Percentiles rank a stretch among this genome's conserved stretches.
Conservation (phyloP, 2,797 vertebrate species). For the Carcharodon carcharias region DNA sequence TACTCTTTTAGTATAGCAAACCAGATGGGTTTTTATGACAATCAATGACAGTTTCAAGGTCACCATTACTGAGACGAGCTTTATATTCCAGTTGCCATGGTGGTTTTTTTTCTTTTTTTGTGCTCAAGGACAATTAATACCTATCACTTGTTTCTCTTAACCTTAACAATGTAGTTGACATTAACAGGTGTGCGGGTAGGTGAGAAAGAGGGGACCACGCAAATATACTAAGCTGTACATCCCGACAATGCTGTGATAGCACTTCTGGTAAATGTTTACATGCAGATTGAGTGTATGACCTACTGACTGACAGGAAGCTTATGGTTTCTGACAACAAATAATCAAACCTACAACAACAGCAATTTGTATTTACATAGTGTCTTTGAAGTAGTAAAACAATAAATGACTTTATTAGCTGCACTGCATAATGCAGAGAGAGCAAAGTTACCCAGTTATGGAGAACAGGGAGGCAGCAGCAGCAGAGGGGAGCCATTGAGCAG, state of each 20-base stretch:
- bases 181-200: no score
- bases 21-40: no score
- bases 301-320: background rate
- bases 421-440: background rate
- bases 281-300: background rate
- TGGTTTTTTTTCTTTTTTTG: no score
- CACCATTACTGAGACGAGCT: no score
- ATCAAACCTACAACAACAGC: background rate
- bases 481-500: no score
- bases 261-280: background rate
- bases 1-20: no score
- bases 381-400: background rate
- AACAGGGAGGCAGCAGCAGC: background rate
- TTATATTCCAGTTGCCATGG: no score
- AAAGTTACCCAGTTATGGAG: background rate
- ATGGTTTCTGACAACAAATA: background rate
- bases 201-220: background rate
- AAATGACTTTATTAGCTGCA: background rate
- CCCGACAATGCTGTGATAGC: background rate
- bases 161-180: no score
- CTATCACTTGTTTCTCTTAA: no score
- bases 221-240: background rate
- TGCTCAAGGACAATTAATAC: no score
- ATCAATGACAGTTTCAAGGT: no score
- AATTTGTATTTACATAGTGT: no score